Percentiles rank a stretch among this genome's conserved stretches.
These are phyloP conservation scores for Eupithecia exiguata DNA, from an alignment of 2,888 invertebrate species.

Conservation along the genomic window DNA sequence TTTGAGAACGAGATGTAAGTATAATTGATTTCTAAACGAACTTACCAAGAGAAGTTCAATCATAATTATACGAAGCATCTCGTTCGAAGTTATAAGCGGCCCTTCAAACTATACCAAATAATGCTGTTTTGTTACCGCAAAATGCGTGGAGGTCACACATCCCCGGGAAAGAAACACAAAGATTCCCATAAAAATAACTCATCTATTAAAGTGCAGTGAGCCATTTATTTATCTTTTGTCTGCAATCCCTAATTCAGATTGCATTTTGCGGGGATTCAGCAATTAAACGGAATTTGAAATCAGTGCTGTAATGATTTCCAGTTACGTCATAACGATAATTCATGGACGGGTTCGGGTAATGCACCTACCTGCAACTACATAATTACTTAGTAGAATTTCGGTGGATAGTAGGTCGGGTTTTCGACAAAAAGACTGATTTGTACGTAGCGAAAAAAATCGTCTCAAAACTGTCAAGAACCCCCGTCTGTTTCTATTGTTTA, in stretches of 20 bases:
- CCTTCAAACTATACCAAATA: not conserved
- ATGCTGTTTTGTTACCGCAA: not conserved
- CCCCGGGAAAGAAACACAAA: not conserved
- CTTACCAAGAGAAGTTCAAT: no score
- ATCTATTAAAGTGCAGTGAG: not conserved
- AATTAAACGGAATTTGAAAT: conserved; percentile 54
- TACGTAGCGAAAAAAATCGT: no score
- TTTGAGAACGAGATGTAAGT: no score
- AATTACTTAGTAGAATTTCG: not conserved
- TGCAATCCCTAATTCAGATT: conserved; percentile 54
- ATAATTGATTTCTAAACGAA: no score
- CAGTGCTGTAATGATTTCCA: conserved; percentile 47
- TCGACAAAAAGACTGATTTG: no score
- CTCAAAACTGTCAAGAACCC: no score
- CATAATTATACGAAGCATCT: no score
- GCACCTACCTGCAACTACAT: conserved; percentile 4
- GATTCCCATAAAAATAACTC: not conserved
- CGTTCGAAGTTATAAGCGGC: not conserved
- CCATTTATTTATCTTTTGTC: conserved; percentile 8
- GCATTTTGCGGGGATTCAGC: conserved; percentile 56
- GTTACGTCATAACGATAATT: conserved; percentile 20
- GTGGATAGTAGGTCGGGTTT: no score
- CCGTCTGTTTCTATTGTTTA: no score
- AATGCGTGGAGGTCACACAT: not conserved
- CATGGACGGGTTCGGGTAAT: conserved; percentile 14